phyloP scores from a whole-genome alignment of 2,113 vertebrate species.

The Jaculus jaculus region DNA sequence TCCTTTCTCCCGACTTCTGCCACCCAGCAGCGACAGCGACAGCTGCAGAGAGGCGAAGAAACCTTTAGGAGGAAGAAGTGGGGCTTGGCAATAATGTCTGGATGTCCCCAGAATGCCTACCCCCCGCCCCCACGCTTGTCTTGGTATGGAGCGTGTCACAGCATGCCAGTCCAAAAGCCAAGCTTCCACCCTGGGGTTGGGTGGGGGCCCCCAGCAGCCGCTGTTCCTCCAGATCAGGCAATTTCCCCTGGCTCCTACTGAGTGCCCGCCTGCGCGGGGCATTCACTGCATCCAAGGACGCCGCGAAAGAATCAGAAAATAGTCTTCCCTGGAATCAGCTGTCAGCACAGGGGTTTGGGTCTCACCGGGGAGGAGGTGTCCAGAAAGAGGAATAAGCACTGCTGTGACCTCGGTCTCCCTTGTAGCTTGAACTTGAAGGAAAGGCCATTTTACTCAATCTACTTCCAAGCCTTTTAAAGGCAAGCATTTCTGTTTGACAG shows the following conservation, averaged over 20 bases:
- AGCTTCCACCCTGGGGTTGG: neutral
- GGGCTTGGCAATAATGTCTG: slow-evolving; percentile 11
- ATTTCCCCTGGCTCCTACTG: slow-evolving; percentile 16
- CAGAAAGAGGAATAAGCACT: neutral
- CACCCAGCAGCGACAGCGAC: neutral
- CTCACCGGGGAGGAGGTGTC: neutral
- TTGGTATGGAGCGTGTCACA: slow-evolving; percentile 25
- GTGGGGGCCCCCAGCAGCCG: neutral
- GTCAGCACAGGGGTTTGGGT: neutral
- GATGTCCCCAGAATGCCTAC: neutral
- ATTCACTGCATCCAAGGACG: neutral
- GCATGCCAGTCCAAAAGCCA: neutral
- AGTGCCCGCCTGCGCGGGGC: neutral
- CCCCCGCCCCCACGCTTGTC: neutral
- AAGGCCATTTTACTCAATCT: slow-evolving; percentile 14
- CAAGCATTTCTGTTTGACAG: neutral
- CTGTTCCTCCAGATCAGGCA: neutral
- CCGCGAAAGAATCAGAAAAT: neutral
- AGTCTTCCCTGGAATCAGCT: neutral
- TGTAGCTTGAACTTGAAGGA: slow-evolving; percentile 11
- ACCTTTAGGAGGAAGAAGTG: neutral
- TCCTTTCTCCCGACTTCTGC: slow-evolving; percentile 5
- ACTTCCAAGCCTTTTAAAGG: slow-evolving; percentile 40
- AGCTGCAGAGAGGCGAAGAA: neutral
- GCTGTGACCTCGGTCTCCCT: neutral